Evolutionary conservation across 92 coral and sea anemone genomes (phyloP).

Genomic region (Muricea muricata): DNA sequence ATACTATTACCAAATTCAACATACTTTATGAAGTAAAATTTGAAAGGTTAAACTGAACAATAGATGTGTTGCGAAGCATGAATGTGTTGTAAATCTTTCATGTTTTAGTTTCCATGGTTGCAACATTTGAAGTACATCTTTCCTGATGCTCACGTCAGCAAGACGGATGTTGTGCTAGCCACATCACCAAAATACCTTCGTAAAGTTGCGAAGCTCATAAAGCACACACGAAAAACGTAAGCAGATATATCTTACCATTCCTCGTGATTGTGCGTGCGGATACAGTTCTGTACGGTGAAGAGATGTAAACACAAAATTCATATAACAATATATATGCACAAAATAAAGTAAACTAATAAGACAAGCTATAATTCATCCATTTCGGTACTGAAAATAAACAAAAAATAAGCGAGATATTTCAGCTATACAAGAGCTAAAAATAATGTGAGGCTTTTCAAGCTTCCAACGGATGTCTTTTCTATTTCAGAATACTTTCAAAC

Average conservation of each 20-base stretch:
- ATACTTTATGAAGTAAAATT: too few relatives aligned
- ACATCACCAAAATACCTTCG: conserved; percentile 84
- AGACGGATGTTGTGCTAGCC: conserved; percentile 90
- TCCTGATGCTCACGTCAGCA: conserved; percentile 78
- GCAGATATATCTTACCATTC: too few relatives aligned
- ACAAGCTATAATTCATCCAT: too few relatives aligned
- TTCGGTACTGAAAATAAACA: neutral
- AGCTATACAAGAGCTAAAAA: neutral
- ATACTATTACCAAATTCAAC: neutral
- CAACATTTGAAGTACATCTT: conserved; percentile 83
- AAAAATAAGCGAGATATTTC: neutral
- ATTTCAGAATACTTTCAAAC: conserved; percentile 83
- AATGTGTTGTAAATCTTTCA: neutral
- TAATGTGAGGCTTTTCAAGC: too few relatives aligned
- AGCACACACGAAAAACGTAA: conserved; percentile 85
- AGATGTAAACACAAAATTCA: too few relatives aligned
- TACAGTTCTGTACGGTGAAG: too few relatives aligned
- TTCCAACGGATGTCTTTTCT: neutral
- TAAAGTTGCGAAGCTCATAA: conserved; percentile 71
- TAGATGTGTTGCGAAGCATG: too few relatives aligned
- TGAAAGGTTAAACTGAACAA: too few relatives aligned
- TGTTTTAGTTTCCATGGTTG: conserved; percentile 90
- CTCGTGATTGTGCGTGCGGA: too few relatives aligned
- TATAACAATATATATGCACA: too few relatives aligned
- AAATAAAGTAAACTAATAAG: too few relatives aligned